Conservation (phyloP, 2,888 invertebrate genomes). For the Reticulitermes lucifugus region DNA sequence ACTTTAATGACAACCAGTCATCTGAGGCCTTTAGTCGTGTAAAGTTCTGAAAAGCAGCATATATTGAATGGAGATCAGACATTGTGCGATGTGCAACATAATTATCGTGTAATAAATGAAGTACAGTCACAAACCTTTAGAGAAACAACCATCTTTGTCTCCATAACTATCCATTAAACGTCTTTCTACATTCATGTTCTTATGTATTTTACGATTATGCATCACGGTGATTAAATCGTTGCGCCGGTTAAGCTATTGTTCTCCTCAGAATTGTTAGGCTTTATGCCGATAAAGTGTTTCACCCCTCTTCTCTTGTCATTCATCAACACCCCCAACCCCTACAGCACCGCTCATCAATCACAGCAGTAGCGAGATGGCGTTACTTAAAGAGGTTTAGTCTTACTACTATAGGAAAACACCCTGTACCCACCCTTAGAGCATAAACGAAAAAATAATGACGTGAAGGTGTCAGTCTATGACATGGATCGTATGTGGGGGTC, state of each 20-base stretch:
- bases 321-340: neutral
- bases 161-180: no score
- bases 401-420: no score
- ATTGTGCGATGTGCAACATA: no score
- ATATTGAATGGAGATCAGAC: no score
- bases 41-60: no score
- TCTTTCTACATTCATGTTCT: no score
- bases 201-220: no score
- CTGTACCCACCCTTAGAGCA: neutral
- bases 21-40: no score
- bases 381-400: conserved; percentile 14
- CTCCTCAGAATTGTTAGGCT: neutral
- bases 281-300: neutral
- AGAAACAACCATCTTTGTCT: no score
- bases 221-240: neutral
- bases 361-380: neutral
- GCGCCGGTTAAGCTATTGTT: conserved; percentile 4
- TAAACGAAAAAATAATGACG: neutral
- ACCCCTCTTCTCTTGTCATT: conserved; percentile 9
- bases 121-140: no score
- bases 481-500: neutral
- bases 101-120: no score
- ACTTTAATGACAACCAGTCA: no score
- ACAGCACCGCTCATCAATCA: neutral
- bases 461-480: neutral